phyloP scores from a whole-genome alignment of 2,888 invertebrate species.

The Cheilosia soror region DNA sequence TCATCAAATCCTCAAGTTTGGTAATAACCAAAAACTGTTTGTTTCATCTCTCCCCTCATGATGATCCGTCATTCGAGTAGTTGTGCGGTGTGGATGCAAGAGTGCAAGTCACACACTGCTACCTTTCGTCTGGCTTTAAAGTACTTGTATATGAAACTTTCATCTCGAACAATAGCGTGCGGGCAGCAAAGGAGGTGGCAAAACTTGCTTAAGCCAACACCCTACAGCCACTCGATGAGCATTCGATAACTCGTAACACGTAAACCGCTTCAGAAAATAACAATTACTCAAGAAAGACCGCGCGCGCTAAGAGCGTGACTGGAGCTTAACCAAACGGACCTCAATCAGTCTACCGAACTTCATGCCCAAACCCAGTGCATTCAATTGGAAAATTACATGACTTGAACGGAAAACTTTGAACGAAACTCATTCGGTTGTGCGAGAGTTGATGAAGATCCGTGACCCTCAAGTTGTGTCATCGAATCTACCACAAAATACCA shows the following conservation, averaged over 20 bases:
- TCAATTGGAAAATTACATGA: slow-evolving; percentile 57
- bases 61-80: slow-evolving; percentile 33
- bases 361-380: slow-evolving; percentile 7
- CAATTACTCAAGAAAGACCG: slow-evolving; percentile 10
- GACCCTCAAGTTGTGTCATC: slow-evolving; percentile 15
- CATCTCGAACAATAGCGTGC: slow-evolving; percentile 25
- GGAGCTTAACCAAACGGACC: slow-evolving; percentile 14
- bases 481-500: slow-evolving; percentile 26
- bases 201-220: background rate
- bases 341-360: slow-evolving; percentile 23
- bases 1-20: slow-evolving; percentile 68
- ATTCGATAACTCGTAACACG: slow-evolving; percentile 18
- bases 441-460: background rate
- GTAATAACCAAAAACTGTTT: slow-evolving; percentile 70
- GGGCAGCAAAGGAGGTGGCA: background rate
- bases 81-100: background rate
- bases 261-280: background rate
- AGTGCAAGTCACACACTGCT: slow-evolving; percentile 2
- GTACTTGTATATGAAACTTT: slow-evolving; percentile 50
- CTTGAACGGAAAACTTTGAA: slow-evolving; percentile 54
- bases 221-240: slow-evolving; percentile 3
- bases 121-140: slow-evolving; percentile 28
- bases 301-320: slow-evolving; percentile 2
- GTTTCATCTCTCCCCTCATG: slow-evolving; percentile 3
- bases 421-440: slow-evolving; percentile 25